phyloP scores from a whole-genome alignment of 2,888 invertebrate genomes.

The Pegoplata infirma region DNA sequence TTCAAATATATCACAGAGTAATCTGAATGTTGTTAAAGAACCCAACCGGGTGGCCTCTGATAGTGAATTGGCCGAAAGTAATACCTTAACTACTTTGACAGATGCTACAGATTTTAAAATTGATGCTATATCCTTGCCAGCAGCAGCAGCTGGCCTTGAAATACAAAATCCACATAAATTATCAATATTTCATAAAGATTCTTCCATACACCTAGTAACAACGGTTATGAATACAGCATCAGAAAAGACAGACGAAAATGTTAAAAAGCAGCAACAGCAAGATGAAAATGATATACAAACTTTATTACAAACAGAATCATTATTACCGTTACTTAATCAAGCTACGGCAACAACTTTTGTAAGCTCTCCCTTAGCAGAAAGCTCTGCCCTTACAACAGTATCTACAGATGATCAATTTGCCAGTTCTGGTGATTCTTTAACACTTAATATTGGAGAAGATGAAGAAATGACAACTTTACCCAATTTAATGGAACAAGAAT shows the following conservation, averaged over 20 bases:
- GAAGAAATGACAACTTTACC: slow-evolving; percentile 57
- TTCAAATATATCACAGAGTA: slow-evolving; percentile 29
- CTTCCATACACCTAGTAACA: slow-evolving; percentile 68
- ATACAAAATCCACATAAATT: slow-evolving; percentile 23
- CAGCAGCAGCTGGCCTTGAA: slow-evolving; percentile 65
- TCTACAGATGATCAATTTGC: neutral
- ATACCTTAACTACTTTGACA: slow-evolving; percentile 49
- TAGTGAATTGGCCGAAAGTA: slow-evolving; percentile 20
- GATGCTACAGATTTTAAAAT: slow-evolving; percentile 62
- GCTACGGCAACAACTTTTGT: slow-evolving; percentile 35
- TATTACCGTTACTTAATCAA: slow-evolving; percentile 66
- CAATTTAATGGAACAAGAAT: slow-evolving; percentile 6
- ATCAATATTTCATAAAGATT: slow-evolving; percentile 61
- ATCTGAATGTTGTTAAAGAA: neutral
- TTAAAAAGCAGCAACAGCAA: slow-evolving; percentile 29
- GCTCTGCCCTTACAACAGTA: slow-evolving; percentile 27
- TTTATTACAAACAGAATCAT: slow-evolving; percentile 71
- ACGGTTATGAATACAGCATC: slow-evolving; percentile 61
- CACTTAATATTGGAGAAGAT: slow-evolving; percentile 6
- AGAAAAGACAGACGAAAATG: slow-evolving; percentile 19
- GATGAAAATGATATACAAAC: slow-evolving; percentile 63
- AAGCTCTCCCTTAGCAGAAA: slow-evolving; percentile 2
- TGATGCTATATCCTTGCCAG: slow-evolving; percentile 74
- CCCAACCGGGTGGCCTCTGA: neutral
- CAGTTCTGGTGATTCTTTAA: slow-evolving; percentile 8